phyloP scores from a whole-genome alignment of 2,888 invertebrate genomes.

The Xylota segnis region DNA sequence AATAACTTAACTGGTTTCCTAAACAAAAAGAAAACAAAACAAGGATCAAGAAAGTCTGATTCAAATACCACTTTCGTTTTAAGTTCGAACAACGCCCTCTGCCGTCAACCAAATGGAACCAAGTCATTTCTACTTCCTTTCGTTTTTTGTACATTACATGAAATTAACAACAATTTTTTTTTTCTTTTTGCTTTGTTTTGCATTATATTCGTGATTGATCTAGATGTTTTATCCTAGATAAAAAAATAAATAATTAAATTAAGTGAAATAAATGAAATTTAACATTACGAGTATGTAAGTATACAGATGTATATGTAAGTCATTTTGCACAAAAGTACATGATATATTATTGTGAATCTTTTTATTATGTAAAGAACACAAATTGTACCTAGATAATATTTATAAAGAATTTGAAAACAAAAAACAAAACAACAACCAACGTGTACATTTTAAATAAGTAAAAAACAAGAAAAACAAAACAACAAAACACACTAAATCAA shows the following conservation, averaged over 20 bases:
- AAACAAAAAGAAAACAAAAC: background rate
- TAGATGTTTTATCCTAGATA: conserved; percentile 63
- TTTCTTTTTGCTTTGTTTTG: conserved; percentile 23
- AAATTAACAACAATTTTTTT: background rate
- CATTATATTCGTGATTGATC: conserved; percentile 59
- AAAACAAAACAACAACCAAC: conserved; percentile 37
- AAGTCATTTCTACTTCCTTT: conserved; percentile 36
- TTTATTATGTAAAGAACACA: conserved; percentile 57
- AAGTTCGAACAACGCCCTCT: conserved; percentile 48
- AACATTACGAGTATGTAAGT: conserved; percentile 53
- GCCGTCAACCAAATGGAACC: conserved; percentile 66
- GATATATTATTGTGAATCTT: conserved; percentile 62
- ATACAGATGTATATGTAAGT: conserved; percentile 31
- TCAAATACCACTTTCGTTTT: conserved; percentile 24
- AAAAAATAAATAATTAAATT: conserved; percentile 35
- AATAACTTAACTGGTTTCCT: conserved; percentile 48
- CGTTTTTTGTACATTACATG: conserved; percentile 29
- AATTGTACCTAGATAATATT: conserved; percentile 58
- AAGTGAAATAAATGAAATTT: conserved; percentile 43
- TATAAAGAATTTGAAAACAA: conserved; percentile 31
- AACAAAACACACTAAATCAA: background rate
- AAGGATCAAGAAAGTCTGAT: conserved; percentile 56
- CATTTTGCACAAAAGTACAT: conserved; percentile 67
- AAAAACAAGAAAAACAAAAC: conserved; percentile 20
- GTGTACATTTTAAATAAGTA: conserved; percentile 50